Conservation (phyloP, 2,113 vertebrate genomes). For the Ifrita kowaldi region DNA sequence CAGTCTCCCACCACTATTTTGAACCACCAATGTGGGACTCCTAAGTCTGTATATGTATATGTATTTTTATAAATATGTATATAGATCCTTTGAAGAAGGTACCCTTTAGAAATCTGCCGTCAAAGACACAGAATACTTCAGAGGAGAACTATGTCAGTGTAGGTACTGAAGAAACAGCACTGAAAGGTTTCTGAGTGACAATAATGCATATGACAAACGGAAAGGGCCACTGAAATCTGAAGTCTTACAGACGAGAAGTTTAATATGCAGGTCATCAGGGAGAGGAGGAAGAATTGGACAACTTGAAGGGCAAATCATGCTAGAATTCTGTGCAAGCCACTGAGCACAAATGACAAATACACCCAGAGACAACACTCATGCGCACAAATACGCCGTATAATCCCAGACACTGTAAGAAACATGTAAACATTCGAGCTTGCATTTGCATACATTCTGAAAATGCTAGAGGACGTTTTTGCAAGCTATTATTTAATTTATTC, state of each 20-base stretch:
- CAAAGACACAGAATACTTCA: neutral
- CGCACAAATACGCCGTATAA: constrained; percentile 26
- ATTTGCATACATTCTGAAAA: constrained; percentile 62
- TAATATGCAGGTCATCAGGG: constrained; percentile 64
- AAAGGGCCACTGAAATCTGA: constrained; percentile 51
- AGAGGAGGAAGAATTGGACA: constrained; percentile 54
- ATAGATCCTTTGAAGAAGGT: neutral
- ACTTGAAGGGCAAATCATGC: constrained; percentile 65
- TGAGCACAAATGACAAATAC: constrained; percentile 61
- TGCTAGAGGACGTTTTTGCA: constrained; percentile 61
- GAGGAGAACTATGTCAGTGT: neutral
- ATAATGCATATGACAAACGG: constrained; percentile 56
- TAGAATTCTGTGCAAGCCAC: constrained; percentile 53
- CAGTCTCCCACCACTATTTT: neutral
- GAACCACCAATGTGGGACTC: neutral
- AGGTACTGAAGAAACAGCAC: neutral
- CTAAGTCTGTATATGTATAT: neutral
- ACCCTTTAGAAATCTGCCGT: neutral
- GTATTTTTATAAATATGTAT: neutral
- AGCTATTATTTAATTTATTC: constrained; percentile 61
- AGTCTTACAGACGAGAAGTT: constrained; percentile 55
- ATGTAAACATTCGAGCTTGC: constrained; percentile 63
- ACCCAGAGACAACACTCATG: constrained; percentile 48
- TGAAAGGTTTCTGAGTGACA: constrained; percentile 54
- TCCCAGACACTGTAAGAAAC: constrained; percentile 66